Evolutionary conservation across 2,888 invertebrate genomes (phyloP).

Genomic region (Eristalis arbustorum): DNA sequence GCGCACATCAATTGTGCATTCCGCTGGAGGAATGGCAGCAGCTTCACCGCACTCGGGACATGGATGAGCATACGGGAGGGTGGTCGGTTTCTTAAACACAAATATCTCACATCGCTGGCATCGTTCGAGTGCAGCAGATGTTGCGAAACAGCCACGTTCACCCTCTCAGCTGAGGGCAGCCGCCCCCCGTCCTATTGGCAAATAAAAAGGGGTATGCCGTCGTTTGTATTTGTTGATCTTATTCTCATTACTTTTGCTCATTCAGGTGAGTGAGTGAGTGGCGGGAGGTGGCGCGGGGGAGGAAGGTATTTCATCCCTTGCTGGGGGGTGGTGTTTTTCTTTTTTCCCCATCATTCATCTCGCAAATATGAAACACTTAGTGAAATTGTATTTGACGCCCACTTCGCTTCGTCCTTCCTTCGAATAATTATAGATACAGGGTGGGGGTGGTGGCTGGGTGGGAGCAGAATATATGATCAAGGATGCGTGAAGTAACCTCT

Average conservation of each 20-base stretch:
- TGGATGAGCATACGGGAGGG: neutral
- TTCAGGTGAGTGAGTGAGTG: constrained; percentile 8
- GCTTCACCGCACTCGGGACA: neutral
- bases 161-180: too few species aligned
- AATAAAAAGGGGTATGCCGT: neutral
- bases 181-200: neutral
- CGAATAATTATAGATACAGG: constrained; percentile 34
- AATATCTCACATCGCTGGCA: neutral
- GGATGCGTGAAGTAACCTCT: constrained; percentile 61
- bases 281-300: neutral
- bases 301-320: neutral
- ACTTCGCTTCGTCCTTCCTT: constrained; percentile 22
- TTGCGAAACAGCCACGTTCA: neutral
- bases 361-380: constrained; percentile 41
- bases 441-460: neutral
- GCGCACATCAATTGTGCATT: constrained; percentile 39
- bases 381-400: constrained; percentile 25
- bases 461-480: constrained; percentile 49
- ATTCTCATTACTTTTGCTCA: constrained; percentile 31
- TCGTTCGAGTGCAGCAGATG: neutral
- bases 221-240: constrained; percentile 2
- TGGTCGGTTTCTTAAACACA: constrained; percentile 3
- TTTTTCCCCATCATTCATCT: neutral
- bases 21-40: neutral
- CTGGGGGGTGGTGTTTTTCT: neutral